Evolutionary conservation across 2,797 vertebrate genomes (phyloP).

Genomic region (Darevskia nairensis): DNA sequence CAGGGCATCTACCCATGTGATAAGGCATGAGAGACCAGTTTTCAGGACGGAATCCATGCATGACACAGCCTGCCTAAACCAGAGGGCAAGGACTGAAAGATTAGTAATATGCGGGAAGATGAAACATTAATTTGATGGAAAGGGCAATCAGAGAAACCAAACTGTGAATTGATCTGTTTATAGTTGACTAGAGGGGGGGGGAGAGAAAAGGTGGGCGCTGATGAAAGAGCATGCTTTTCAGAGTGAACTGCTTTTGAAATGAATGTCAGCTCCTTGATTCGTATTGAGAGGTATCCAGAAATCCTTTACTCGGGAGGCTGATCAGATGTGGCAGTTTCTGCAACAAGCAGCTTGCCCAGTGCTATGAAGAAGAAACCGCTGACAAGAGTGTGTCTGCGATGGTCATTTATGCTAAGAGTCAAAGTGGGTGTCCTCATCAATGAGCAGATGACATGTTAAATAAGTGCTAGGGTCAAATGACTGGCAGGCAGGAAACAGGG

Average conservation of each 20-base stretch:
- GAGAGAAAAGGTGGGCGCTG: slow-evolving; percentile 57
- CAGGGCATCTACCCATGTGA: slow-evolving; percentile 17
- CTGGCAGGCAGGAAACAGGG: slow-evolving; percentile 45
- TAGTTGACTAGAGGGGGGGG: slow-evolving; percentile 54
- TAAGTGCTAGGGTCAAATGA: slow-evolving; percentile 30
- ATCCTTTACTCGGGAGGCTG: slow-evolving; percentile 65
- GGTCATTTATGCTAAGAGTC: slow-evolving; percentile 54
- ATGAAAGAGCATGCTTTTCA: slow-evolving; percentile 68
- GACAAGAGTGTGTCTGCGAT: background rate
- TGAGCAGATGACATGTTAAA: slow-evolving; percentile 56
- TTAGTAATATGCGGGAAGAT: slow-evolving; percentile 49
- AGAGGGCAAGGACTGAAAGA: slow-evolving; percentile 40
- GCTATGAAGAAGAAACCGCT: slow-evolving; percentile 49
- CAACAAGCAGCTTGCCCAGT: slow-evolving; percentile 27
- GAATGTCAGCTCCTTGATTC: slow-evolving; percentile 71
- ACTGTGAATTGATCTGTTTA: slow-evolving; percentile 63
- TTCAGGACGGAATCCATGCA: background rate
- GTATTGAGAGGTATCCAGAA: slow-evolving; percentile 72
- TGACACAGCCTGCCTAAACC: slow-evolving; percentile 20
- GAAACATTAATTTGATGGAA: slow-evolving; percentile 61
- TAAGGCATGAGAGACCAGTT: slow-evolving; percentile 6
- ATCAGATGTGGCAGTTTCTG: slow-evolving; percentile 66
- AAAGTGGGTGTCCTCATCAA: slow-evolving; percentile 51
- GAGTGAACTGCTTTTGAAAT: slow-evolving; percentile 67
- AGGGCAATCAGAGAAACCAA: slow-evolving; percentile 64